phyloP scores from a whole-genome alignment of 2,113 vertebrate species.

The Clarias macrocephalus region DNA sequence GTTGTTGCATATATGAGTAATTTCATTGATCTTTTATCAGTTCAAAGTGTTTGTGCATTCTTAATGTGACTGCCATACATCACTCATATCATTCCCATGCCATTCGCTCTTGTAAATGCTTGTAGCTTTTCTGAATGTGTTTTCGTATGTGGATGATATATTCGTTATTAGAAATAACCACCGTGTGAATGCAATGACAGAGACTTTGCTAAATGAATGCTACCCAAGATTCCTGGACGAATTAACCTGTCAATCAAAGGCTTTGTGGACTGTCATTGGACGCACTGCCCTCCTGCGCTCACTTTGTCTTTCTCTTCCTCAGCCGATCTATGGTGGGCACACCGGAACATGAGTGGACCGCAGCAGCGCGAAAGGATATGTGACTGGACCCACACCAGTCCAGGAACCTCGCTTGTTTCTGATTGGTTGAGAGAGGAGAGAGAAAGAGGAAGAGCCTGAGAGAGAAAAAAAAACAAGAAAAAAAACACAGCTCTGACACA shows the following conservation, averaged over 20 bases:
- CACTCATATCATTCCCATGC: slow-evolving; percentile 23
- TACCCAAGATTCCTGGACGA: not conserved
- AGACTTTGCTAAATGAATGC: not conserved
- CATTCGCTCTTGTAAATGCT: slow-evolving; percentile 24
- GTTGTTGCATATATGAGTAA: slow-evolving; percentile 21
- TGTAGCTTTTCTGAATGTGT: slow-evolving; percentile 5
- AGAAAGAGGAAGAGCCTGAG: slow-evolving; percentile 57
- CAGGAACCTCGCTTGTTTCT: slow-evolving; percentile 55
- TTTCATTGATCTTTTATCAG: not conserved
- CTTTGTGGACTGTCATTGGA: slow-evolving; percentile 38
- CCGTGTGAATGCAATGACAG: not conserved
- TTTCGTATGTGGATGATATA: not conserved
- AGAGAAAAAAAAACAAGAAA: not conserved
- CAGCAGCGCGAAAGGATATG: slow-evolving; percentile 59
- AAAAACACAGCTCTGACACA: not conserved
- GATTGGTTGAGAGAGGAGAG: slow-evolving; percentile 59
- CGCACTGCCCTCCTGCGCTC: slow-evolving; percentile 22
- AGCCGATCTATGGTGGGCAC: slow-evolving; percentile 72
- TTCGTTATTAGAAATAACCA: not conserved
- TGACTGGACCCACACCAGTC: slow-evolving; percentile 62
- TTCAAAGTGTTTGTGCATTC: not conserved
- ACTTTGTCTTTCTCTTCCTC: slow-evolving; percentile 34
- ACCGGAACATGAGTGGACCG: slow-evolving; percentile 74
- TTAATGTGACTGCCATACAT: not conserved
- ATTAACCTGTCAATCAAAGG: slow-evolving; percentile 26